A percentile compares a stretch with the other conserved stretches of the same genome.
Evolutionary conservation across 2,113 vertebrate genomes (phyloP).

Genomic region (Eidolon helvum): DNA sequence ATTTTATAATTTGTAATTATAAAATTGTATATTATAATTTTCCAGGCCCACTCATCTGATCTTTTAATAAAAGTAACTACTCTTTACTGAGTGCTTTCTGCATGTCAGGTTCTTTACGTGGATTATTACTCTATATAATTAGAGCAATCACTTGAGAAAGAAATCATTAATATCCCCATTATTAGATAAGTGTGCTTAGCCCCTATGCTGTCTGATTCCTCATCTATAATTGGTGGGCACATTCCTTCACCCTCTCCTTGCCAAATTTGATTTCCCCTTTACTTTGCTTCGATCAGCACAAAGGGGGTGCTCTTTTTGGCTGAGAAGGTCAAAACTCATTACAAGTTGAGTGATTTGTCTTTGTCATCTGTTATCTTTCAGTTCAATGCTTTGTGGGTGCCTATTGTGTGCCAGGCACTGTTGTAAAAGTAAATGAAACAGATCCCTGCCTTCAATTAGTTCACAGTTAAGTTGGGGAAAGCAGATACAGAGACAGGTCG

Average conservation of each 20-base stretch:
- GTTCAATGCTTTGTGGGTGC: not conserved
- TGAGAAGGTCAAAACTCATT: not conserved
- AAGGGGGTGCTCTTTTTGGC: not conserved
- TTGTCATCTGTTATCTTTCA: not conserved
- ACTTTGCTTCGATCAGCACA: not conserved
- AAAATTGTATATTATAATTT: too few species aligned
- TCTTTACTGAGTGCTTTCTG: slow-evolving; percentile 27
- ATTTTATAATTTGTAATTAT: too few species aligned
- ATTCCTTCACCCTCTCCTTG: not conserved
- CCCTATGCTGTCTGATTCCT: not conserved
- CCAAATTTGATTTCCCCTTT: not conserved
- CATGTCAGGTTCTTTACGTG: not conserved
- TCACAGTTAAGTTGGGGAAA: not conserved
- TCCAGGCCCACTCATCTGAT: not conserved
- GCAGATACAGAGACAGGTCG: not conserved
- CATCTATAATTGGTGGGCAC: not conserved
- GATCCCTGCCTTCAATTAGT: not conserved
- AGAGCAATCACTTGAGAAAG: slow-evolving; percentile 14
- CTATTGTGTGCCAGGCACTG: not conserved
- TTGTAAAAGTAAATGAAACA: slow-evolving; percentile 35
- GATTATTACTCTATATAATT: slow-evolving; percentile 27
- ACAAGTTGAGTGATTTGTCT: not conserved
- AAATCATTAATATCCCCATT: not conserved
- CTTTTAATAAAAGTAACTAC: slow-evolving; percentile 37
- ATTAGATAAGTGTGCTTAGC: not conserved